phyloP scores from a whole-genome alignment of 2,113 vertebrate genomes.

The Amblyornis subalaris region DNA sequence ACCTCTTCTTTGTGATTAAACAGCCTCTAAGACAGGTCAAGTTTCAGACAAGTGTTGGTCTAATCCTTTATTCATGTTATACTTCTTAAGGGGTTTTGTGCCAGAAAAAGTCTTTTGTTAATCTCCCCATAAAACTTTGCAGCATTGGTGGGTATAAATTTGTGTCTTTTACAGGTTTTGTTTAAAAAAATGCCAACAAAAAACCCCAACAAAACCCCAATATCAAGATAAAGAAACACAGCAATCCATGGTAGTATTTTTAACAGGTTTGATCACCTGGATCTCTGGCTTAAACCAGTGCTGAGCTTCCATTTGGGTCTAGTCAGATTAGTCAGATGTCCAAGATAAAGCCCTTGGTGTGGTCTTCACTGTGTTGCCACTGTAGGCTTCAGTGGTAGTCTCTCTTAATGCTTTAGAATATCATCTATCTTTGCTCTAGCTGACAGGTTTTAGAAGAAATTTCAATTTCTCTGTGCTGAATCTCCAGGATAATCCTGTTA shows the following conservation, averaged over 20 bases:
- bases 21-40: not conserved
- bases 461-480: not conserved
- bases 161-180: not conserved
- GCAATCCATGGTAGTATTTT: not conserved
- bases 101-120: not conserved
- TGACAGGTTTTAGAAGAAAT: not conserved
- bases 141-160: not conserved
- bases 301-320: not conserved
- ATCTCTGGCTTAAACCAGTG: not conserved
- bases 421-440: not conserved
- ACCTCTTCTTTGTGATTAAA: not conserved
- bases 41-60: not conserved
- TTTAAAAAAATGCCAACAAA: not conserved
- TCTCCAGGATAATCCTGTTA: not conserved
- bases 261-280: not conserved
- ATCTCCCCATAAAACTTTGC: not conserved
- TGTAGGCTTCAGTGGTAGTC: not conserved
- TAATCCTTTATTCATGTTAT: not conserved
- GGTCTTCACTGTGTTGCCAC: rapidly evolving
- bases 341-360: not conserved
- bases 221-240: not conserved
- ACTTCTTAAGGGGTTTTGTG: not conserved
- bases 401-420: not conserved
- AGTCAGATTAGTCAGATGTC: not conserved
- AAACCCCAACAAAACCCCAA: rapidly evolving